Conservation (phyloP, 2,797 vertebrate species). For the Phalanger gymnotis region DNA sequence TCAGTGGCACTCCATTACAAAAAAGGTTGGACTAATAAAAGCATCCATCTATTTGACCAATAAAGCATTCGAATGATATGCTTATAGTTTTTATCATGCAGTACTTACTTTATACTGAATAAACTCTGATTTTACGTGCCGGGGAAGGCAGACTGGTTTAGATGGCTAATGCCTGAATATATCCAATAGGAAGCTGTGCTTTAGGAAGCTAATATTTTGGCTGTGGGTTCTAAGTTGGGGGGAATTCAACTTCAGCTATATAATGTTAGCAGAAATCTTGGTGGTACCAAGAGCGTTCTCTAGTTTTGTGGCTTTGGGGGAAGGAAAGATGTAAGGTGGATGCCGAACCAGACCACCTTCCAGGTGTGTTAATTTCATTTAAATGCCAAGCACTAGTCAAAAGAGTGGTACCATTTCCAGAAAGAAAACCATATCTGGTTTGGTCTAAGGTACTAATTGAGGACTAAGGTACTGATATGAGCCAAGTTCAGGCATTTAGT, state of each 20-base stretch:
- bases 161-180: conserved; percentile 60
- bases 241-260: background rate
- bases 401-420: background rate
- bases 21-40: conserved; percentile 88
- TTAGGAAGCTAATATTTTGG: background rate
- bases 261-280: background rate
- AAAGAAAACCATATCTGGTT: background rate
- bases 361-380: background rate
- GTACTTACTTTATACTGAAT: conserved; percentile 82
- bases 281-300: background rate
- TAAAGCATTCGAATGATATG: conserved; percentile 88
- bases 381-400: conserved; percentile 14
- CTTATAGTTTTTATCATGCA: conserved; percentile 83
- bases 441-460: background rate
- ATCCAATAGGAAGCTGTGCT: background rate
- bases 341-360: background rate
- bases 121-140: conserved; percentile 82
- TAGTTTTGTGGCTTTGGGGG: background rate
- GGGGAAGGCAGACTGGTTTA: conserved; percentile 54
- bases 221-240: background rate
- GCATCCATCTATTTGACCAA: conserved; percentile 88
- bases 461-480: background rate
- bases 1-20: conserved; percentile 89
- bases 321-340: background rate
- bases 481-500: background rate